Evolutionary conservation across 1,140 invertebrate genomes (phyloP), one percentile per base, ranked within the genome.

Genomic region (Drosophila persimilis): DNA sequence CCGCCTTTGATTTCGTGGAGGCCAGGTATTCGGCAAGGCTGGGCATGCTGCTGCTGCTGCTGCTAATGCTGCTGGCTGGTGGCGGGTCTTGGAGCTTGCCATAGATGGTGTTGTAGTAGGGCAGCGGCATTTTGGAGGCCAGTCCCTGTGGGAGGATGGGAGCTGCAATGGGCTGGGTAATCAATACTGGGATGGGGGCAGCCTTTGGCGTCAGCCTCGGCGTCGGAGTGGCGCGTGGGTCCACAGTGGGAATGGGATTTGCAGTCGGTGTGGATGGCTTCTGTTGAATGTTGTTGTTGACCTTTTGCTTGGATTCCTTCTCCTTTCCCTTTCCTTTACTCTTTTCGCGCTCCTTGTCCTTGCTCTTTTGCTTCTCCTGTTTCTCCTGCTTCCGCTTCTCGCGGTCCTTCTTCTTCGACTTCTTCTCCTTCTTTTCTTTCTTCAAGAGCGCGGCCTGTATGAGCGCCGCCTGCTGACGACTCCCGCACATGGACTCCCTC

Each of bases 91-190:
- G 81, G 35, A 90, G 31, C 51, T 91, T 91, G 24, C 90, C 90
- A 56, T 91, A 91, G 35, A 91, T 90, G 9, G 90, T 90, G 47
- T 90, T 91, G 50, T 90, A 91, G 17, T 75, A 91, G 0, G 90
- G 81, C 20, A 90, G 46, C 29, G 58, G 53, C 24, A 67, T 57
- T 9, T 75, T 69, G n/a, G 39, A 11, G 2, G 46, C 43, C 24
- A 63, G 7, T 6, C 57, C 22, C 4, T 22, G 66, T 4, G 43
- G 6, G 29, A 57, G 31, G 3, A 20, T 20, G 8, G 45, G 35
- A 13, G 59, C 13, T 6, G 52, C 24, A 31, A 61, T 62, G 8
- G 79, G 69, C 26, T 74, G 71, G 13, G 71, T 74, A 39, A 74
- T 74, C 35, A 74, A 41, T 9, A 70, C 54, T 9, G 80, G 48